These are phyloP conservation scores for Rostratula benghalensis DNA, from an alignment of 2,113 vertebrate species.

Conservation along the genomic window DNA sequence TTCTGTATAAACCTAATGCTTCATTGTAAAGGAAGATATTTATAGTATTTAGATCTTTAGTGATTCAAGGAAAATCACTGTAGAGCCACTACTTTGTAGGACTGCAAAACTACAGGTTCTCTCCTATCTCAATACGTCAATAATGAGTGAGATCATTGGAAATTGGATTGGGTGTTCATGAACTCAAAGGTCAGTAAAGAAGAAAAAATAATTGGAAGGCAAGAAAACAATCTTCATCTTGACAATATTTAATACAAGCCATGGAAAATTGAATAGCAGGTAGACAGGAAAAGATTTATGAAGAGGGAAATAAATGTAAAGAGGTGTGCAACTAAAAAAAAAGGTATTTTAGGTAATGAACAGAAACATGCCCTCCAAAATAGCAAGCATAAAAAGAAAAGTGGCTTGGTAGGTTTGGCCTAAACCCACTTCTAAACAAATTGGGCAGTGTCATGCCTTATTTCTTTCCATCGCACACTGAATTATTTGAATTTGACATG, in stretches of 20 bases:
- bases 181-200: background rate
- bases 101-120: background rate
- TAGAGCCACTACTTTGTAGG: background rate
- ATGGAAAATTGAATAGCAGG: background rate
- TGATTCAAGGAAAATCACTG: background rate
- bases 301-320: background rate
- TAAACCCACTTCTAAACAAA: background rate
- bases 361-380: background rate
- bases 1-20: fast-evolving
- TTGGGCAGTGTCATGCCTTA: background rate
- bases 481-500: background rate
- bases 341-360: background rate
- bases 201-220: background rate
- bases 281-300: background rate
- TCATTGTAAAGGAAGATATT: background rate
- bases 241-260: background rate
- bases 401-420: background rate
- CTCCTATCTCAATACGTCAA: background rate
- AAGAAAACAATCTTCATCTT: background rate
- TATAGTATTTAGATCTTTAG: background rate
- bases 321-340: background rate
- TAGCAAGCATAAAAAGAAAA: background rate
- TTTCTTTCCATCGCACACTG: background rate
- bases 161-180: background rate
- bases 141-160: background rate